Conservation (phyloP, 2,888 invertebrate species). For the Sicus ferrugineus region DNA sequence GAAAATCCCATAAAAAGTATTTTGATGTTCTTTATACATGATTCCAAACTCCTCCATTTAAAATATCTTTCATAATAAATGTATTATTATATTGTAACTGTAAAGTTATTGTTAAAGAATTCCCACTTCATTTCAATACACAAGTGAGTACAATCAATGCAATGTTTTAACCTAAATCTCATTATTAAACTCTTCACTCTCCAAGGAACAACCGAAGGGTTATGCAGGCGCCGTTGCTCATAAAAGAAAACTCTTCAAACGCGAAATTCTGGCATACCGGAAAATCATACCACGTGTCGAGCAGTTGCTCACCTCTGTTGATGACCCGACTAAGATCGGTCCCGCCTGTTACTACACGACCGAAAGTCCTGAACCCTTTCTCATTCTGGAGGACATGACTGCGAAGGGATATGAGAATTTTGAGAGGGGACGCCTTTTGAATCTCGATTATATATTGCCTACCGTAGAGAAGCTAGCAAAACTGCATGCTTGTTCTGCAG, state of each 20-base stretch:
- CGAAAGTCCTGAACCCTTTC: constrained; percentile 59
- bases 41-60: too few relatives aligned
- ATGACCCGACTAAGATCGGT: constrained; percentile 58
- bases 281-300: constrained; percentile 59
- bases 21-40: too few relatives aligned
- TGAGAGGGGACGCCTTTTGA: constrained; percentile 67
- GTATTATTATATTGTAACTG: neutral
- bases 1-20: too few relatives aligned
- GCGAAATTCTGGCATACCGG: constrained; percentile 60
- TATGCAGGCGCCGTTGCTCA: constrained; percentile 59
- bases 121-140: neutral
- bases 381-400: constrained; percentile 68
- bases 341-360: constrained; percentile 62
- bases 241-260: constrained; percentile 61
- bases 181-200: neutral
- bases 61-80: neutral
- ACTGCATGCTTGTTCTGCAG: constrained; percentile 68
- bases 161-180: neutral
- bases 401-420: constrained; percentile 67
- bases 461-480: constrained; percentile 68
- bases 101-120: neutral
- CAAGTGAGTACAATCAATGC: neutral
- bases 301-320: constrained; percentile 55
- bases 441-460: constrained; percentile 66
- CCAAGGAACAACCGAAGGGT: constrained; percentile 60